Conservation (phyloP, 2,113 vertebrate species). For the Morone chrysops region DNA sequence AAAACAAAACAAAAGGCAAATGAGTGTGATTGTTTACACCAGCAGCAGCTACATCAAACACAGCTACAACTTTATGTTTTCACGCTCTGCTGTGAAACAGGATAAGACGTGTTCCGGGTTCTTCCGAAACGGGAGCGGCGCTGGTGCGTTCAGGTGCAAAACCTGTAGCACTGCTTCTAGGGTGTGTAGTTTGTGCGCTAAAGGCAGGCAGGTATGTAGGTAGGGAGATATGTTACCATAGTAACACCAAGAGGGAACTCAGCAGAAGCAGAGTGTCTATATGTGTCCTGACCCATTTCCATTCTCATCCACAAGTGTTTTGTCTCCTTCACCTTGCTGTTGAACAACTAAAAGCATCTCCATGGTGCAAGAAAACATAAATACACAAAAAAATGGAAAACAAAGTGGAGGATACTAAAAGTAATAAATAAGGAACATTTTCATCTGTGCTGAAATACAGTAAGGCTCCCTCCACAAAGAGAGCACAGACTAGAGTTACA, state of each 20-base stretch:
- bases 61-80: constrained; percentile 54
- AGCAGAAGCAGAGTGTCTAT: constrained; percentile 79
- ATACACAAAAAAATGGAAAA: constrained; percentile 40
- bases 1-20: constrained; percentile 14
- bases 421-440: constrained; percentile 14
- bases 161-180: constrained; percentile 73
- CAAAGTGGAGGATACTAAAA: constrained; percentile 18
- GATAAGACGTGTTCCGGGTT: constrained; percentile 46
- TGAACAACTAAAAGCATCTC: constrained; percentile 74
- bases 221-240: constrained; percentile 84
- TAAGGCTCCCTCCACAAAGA: constrained; percentile 6
- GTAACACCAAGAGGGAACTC: constrained; percentile 83
- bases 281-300: constrained; percentile 87
- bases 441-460: constrained; percentile 1
- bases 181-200: constrained; percentile 75
- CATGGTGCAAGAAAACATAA: constrained; percentile 43
- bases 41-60: constrained; percentile 48
- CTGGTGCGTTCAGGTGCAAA: constrained; percentile 78
- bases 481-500: neutral
- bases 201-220: constrained; percentile 64
- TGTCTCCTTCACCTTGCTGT: constrained; percentile 77
- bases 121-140: constrained; percentile 50
- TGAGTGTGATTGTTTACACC: constrained; percentile 51
- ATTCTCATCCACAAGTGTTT: constrained; percentile 84
- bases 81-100: constrained; percentile 54